These are phyloP conservation scores for Zoanthus gigantus DNA, from an alignment of 92 coral and sea anemone species.

Conservation along the genomic window DNA sequence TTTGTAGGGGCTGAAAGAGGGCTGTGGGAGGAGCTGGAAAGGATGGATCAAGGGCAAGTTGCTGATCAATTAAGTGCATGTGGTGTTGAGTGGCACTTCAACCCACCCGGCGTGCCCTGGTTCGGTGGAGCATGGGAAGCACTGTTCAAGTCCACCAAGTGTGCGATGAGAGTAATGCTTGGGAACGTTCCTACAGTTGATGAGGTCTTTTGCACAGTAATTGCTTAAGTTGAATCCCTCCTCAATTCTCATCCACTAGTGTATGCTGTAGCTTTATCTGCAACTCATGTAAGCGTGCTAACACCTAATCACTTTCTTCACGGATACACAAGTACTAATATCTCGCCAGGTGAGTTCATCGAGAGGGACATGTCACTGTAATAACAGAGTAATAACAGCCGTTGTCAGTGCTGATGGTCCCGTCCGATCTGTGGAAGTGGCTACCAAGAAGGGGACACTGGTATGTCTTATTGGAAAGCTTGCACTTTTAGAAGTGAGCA, in stretches of 20 bases:
- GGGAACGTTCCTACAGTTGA: conserved; percentile 57
- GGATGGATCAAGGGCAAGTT: too few relatives aligned
- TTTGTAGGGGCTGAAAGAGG: too few relatives aligned
- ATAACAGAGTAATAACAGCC: conserved; percentile 9
- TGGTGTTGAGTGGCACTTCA: too few relatives aligned
- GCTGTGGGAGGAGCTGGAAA: neutral
- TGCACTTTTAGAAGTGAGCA: too few relatives aligned
- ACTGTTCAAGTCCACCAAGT: conserved; percentile 45
- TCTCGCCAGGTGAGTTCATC: conserved; percentile 36
- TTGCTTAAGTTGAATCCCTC: conserved; percentile 36
- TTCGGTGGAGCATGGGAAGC: conserved; percentile 11
- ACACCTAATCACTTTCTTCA: neutral
- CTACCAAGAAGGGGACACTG: neutral
- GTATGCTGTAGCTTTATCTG: neutral
- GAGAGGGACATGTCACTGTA: conserved; percentile 41
- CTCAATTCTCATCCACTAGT: neutral
- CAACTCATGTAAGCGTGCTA: neutral
- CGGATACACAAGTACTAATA: conserved; percentile 25
- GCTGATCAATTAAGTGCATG: too few relatives aligned
- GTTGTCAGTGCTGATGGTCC: neutral
- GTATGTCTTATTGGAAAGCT: too few relatives aligned
- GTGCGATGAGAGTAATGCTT: conserved; percentile 56
- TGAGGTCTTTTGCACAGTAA: conserved; percentile 43
- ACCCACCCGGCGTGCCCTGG: neutral
- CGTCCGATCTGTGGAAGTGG: neutral